Base-by-base conservation (phyloP, 2,888 invertebrate species). In the Drosophila parthenogenetica region DNA sequence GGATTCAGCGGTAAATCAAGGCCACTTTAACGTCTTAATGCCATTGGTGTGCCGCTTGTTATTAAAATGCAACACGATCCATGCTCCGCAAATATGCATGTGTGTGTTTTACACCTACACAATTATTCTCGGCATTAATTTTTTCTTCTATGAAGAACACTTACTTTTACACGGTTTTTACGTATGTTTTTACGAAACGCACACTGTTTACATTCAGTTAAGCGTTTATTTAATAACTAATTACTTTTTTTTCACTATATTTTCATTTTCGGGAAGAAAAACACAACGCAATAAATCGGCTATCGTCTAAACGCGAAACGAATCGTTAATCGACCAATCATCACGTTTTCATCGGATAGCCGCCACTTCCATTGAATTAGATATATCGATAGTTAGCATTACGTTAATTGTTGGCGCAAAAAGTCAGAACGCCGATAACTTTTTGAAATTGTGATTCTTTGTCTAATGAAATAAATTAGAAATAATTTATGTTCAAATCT, bases 401-500 rank as follows among this genome's bases (percentile, higher is more conserved):
- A 25, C 13, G 16, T 14, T 42, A 49, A 3, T 2, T 19, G 39
- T 63, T 0, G 11, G 51, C 58, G 51, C 22, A 2, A 2, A 2
- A 14, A 7, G 22, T 11, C 14, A 11, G 11, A 16, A 13, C 8
- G 4, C 11, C 19, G 25, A 13, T 35, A 1, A 10, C 14, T 16
- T 22, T 46, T 50, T 8, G 13, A 45, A 45, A 32, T 25, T 39
- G n/a, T 5, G 22, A 2, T 32, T 3, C 13, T 13, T 35, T 3
- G 35, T 11, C 35, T 3, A 22, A 5, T 5, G 19, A 5, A 37
- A 40, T 49, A n/a, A 49, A 19, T 17, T 32, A 0, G 29, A 14
- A 29, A 29, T 10, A 11, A 13, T 68, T 61, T 72, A 74, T 72
- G 54, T 81, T 87, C 70, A 82, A 87, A 86, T 87, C 77, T 87